Evolutionary conservation across 2,888 invertebrate genomes (phyloP), one percentile per base, ranked within the genome.

Genomic region (Heliconius aoede): DNA sequence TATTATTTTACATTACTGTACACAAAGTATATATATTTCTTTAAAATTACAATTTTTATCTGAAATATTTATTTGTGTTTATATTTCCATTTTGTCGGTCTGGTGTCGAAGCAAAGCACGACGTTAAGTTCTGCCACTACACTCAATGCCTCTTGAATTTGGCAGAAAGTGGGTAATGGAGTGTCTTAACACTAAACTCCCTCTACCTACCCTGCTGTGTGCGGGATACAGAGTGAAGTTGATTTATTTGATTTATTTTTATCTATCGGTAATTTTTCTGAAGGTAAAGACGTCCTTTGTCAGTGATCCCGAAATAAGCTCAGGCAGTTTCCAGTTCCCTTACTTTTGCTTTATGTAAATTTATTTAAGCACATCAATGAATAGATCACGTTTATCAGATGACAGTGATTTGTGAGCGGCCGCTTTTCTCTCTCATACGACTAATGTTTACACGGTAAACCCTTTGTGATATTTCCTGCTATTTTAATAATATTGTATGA

Each of bases 351-450:
- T 73, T 76, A 72, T 72, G 73, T 68, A 71, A 40, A 78, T 79
- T 77, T 74, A 74, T 77, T 78, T 28, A 71, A 62, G 62, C 60
- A 62, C 67, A 61, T 78, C 78, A 73, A 79, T 77, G 74, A 80
- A 74, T 77, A 73, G 58, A 71, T 78, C 69, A 71, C 51, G 69
- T 73, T 78, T 77, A 78, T 80, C 77, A 62, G 76, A 61, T 80
- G 71, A 77, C 74, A 74, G 73, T 77, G 74, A 77, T 78, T 73
- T 71, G 79, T 74, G 77, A 79, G 83, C 72, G 62, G 30, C 62
- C 84, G 84, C 18, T 62, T 69, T 30, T 51, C 26, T 79, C 82
- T 30, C 79, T 82, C 86, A 84, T 85, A 58, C 55, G 21, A 30
- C 24, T 46, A 69, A 67, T 67, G 51, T 15, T 71, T 68, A 62